phyloP scores from a whole-genome alignment of 1,140 invertebrate species.

The Rhopalosiphum maidis region DNA sequence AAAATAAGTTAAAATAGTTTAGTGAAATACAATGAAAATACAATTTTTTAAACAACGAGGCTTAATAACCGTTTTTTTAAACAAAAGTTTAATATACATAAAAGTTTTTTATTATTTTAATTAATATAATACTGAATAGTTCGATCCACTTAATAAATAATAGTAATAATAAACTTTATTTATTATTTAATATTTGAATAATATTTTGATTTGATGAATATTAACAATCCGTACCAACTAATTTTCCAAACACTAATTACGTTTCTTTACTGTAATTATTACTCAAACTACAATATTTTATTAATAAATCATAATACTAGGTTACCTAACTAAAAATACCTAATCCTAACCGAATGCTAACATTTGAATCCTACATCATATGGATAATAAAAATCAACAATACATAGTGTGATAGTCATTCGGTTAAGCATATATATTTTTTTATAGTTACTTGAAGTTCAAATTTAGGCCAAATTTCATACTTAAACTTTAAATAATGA shows the following conservation, averaged over 20 bases:
- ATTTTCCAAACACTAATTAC: neutral
- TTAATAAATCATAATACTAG: neutral
- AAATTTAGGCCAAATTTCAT: no score
- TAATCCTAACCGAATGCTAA: neutral
- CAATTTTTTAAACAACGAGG: neutral
- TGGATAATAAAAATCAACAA: neutral
- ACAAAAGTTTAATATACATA: neutral
- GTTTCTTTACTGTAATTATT: neutral
- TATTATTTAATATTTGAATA: neutral
- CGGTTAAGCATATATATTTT: neutral
- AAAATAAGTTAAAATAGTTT: neutral
- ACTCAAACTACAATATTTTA: neutral
- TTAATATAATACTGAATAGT: neutral
- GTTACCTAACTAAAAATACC: neutral
- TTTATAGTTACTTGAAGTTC: no score
- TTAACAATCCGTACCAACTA: neutral
- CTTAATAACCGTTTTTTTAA: neutral
- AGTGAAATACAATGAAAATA: neutral
- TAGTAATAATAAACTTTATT: neutral
- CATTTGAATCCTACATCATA: neutral
- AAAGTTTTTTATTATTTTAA: neutral
- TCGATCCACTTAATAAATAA: neutral
- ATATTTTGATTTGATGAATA: neutral
- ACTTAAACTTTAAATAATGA: no score
- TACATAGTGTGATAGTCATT: neutral